A percentile compares a stretch with the other conserved stretches of the same genome.
Evolutionary conservation across 2,113 vertebrate species (phyloP).

Genomic region (Garra rufa): DNA sequence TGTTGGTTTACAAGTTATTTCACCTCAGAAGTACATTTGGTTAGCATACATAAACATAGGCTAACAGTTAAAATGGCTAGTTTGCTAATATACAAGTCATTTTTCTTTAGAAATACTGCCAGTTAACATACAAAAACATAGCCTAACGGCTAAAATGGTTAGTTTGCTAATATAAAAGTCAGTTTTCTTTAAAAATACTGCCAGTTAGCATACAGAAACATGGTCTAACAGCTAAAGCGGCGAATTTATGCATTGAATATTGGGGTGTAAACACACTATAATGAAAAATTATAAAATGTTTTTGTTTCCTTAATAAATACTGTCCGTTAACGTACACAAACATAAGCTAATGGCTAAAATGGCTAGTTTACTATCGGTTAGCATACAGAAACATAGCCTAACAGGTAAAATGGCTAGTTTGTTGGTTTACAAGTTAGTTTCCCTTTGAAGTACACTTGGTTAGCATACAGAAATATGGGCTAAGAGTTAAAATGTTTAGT

Average conservation of each 20-base stretch:
- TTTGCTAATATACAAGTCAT: neutral
- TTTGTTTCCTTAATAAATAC: no score
- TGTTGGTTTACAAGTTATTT: no score
- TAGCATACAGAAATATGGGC: no score
- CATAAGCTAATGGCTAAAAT: neutral
- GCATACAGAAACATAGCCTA: neutral
- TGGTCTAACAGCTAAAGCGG: no score
- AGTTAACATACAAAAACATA: neutral
- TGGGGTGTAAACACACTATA: no score
- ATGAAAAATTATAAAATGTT: no score
- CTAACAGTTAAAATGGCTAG: neutral
- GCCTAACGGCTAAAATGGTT: neutral
- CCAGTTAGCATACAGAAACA: no score
- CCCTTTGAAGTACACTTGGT: no score
- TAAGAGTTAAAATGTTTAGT: no score
- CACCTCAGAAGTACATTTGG: neutral
- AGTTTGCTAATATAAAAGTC: neutral
- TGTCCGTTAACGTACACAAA: neutral
- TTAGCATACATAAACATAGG: neutral
- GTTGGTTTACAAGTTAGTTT: neutral
- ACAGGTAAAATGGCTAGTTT: neutral
- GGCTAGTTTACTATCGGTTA: neutral
- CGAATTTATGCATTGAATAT: no score
- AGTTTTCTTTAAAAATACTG: no score
- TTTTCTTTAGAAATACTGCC: neutral